These are phyloP conservation scores for Aurelia aurita complex sp. Pacific DNA, from an alignment of 30 jellyfish, hydroid and myxozoan genomes.

Conservation along the genomic window DNA sequence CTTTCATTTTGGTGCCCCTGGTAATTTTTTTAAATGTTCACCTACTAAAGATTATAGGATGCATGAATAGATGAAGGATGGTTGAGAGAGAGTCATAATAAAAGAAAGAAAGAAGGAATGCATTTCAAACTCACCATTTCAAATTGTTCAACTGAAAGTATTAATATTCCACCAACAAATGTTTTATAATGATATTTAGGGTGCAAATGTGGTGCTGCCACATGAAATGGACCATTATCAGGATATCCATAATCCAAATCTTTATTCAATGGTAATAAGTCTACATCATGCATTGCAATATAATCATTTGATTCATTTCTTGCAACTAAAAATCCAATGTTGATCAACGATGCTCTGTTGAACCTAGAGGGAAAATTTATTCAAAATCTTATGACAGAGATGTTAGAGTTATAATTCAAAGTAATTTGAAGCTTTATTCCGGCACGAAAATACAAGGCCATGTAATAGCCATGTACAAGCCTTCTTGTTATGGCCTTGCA, in stretches of 20 bases:
- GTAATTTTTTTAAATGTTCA: no score
- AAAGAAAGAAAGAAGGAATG: no score
- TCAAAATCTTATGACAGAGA: background rate
- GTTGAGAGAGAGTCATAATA: no score
- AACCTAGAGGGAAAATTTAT: slow-evolving; percentile 51
- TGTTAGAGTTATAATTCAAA: background rate
- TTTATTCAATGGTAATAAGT: slow-evolving; percentile 87
- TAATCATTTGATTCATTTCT: slow-evolving; percentile 93
- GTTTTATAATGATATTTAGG: slow-evolving; percentile 95
- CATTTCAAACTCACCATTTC: slow-evolving; percentile 65
- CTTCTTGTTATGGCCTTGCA: no score
- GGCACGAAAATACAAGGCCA: no score
- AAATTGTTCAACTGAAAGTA: slow-evolving; percentile 87
- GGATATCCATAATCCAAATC: slow-evolving; percentile 96
- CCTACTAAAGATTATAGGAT: no score
- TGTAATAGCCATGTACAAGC: no score
- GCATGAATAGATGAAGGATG: no score
- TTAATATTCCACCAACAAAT: slow-evolving; percentile 98
- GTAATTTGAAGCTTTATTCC: no score
- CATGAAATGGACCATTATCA: slow-evolving; percentile 98
- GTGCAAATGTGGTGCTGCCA: slow-evolving; percentile 97
- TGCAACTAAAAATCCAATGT: slow-evolving; percentile 91
- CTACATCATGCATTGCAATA: slow-evolving; percentile 99
- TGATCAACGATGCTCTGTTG: slow-evolving; percentile 95
- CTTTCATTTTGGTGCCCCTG: no score